Base-by-base conservation (phyloP, 2,888 invertebrate species). In the Hymenopus coronatus region DNA sequence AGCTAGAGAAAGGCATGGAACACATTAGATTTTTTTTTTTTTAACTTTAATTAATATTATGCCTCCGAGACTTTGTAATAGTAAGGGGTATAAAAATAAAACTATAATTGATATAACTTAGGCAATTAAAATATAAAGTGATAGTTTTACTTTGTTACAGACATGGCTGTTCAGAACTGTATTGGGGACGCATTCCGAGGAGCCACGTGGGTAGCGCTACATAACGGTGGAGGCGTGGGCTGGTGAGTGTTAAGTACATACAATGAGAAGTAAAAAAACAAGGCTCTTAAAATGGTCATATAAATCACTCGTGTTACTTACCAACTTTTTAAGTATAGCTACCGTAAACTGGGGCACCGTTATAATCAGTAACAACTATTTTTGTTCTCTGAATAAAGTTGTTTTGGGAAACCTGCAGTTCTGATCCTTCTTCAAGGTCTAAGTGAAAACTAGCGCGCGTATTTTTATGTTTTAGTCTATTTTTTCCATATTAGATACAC, bases 201-300 rank as follows among this genome's bases (percentile, higher is more conserved):
- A 7, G 95, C 95, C 28, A 95, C 95, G 2, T 95, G 95, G 95
- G 94, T 95, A 15, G 94, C 95, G 6, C 91, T 95, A 9, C 95
- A 95, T 91, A 95, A 95, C 91, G 95, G 95, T 3, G 95, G 95
- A 3, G 95, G 95, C 9, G 94, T 94, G 25, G 95, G 94, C 2
- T 89, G 89, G 89, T 89, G 81, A 84, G 89, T 70, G 28, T 20
- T 27, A 84, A 30, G 28, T 84, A 20, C 20, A 25, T 28, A 33
- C 28, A 84, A 33, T 33, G 25, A 84, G 28, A 33, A 30, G 4
- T 14, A 28, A 84, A 83, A 84, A 28, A 84, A 8, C 7, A 84
- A 15, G 33, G 28, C 33, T 28, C 28, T 84, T 3, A 84, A 20
- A 30, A 33, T 27, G 33, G 28, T 84, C 33, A 30, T 28, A 28